Evolutionary conservation across 2,113 vertebrate genomes (phyloP), one percentile per base, ranked within the genome.

Genomic region (Sprattus sprattus): DNA sequence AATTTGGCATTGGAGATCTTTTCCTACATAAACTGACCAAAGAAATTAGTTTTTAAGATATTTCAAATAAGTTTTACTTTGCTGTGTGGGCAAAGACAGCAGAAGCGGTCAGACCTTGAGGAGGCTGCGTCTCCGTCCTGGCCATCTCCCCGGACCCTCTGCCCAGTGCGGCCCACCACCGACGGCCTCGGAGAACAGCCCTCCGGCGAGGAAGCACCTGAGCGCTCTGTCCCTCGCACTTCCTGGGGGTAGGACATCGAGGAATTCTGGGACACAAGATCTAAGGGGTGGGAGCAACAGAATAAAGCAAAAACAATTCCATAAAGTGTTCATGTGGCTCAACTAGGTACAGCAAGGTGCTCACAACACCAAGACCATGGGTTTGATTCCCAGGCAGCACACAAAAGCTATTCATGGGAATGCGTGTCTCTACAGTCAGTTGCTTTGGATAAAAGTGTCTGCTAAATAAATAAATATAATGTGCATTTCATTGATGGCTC

Each of bases 101-200:
- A 7, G 25, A 18, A 44, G 7, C 9, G 0, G 1, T 71, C 64
- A 93, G 86, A 99, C 98, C 97, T 99, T 88, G 96, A 96, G 71
- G 97, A 97, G 39, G 87, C 94, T 4, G 96, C 96, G 83, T 99
- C 98, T 91, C 97, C 97, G 0, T 99, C 98, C 88, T 99, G 97
- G 46, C 98, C 98, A 22, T 99, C 98, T 83, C 98, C 98, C 81
- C 97, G 91, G 80, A 96, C 95, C 78, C 98, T 95, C 88, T 97
- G 97, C 85, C 95, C 95, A 0, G 96, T 96, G 50, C 97, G 97
- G 6, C 98, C 98, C 49, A 97, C 92, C 45, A 97, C 97, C 11
- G 97, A 98, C 4, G 98, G 98, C 10, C 98, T 95, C 64, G 97
- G 96, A 78, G 97, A 98, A 20, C 95, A 96, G 80, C 96, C 96